These are phyloP conservation scores for Heliconius erato DNA, from an alignment of 2,888 invertebrate species.

Conservation along the genomic window DNA sequence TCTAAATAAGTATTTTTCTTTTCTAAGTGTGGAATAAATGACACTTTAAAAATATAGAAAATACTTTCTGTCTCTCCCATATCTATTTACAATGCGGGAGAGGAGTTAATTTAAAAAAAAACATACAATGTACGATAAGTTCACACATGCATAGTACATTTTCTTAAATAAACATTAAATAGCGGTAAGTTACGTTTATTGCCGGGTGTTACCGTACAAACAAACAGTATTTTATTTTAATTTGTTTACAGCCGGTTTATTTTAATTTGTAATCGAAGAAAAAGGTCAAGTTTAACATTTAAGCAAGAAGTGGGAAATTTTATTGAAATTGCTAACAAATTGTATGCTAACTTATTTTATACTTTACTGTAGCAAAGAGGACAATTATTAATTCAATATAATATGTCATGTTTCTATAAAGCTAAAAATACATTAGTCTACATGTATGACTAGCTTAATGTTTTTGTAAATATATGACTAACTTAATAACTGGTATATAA, in stretches of 20 bases:
- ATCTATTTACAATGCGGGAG: no score
- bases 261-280: conserved; percentile 26
- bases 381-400: background rate
- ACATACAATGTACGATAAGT: background rate
- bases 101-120: no score
- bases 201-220: conserved; percentile 23
- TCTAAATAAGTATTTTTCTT: no score
- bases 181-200: conserved; percentile 23
- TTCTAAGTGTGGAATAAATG: no score
- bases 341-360: background rate
- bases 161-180: conserved; percentile 8
- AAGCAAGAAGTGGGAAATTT: conserved; percentile 14
- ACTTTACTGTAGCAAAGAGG: background rate
- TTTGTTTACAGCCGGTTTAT: conserved; percentile 9
- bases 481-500: background rate
- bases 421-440: background rate
- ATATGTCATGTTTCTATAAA: background rate
- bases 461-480: background rate
- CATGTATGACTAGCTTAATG: background rate
- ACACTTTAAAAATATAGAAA: no score
- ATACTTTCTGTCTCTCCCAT: no score
- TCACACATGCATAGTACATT: background rate
- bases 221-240: background rate
- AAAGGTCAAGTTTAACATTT: conserved; percentile 28
- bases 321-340: background rate